Conservation (phyloP, 2,888 invertebrate species). For the Chloromyia formosa region DNA sequence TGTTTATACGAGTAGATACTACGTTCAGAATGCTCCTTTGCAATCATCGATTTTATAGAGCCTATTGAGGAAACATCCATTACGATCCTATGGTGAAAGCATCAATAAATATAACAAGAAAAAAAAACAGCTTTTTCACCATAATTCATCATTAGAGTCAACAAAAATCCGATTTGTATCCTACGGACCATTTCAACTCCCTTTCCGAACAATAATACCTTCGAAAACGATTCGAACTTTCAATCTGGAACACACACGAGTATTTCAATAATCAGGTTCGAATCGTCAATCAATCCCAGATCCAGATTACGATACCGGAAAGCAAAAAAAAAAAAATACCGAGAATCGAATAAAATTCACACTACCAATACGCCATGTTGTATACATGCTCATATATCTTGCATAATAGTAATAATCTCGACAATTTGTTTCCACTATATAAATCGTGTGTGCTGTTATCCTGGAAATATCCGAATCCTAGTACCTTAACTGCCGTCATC, state of each 20-base stretch:
- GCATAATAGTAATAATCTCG: slow-evolving; percentile 30
- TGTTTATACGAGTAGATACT: too few relatives aligned
- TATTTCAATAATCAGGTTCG: slow-evolving; percentile 35
- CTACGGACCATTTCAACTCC: background rate
- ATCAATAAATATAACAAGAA: too few relatives aligned
- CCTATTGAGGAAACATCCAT: too few relatives aligned
- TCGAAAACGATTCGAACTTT: slow-evolving; percentile 16
- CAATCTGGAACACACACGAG: slow-evolving; percentile 2
- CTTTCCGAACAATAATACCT: slow-evolving; percentile 3
- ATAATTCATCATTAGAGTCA: slow-evolving; percentile 4
- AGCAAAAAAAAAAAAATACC: too few relatives aligned
- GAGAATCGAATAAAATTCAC: background rate
- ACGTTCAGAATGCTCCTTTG: too few relatives aligned
- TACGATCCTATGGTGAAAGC: too few relatives aligned
- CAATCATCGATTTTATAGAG: too few relatives aligned
- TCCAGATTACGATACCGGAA: background rate
- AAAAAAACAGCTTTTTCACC: background rate
- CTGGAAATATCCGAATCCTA: slow-evolving; percentile 11
- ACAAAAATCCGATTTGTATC: slow-evolving; percentile 11
- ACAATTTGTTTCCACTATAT: slow-evolving; percentile 43
- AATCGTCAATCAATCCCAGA: slow-evolving; percentile 29
- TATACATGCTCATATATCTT: background rate
- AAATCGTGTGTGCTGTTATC: slow-evolving; percentile 39
- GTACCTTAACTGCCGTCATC: slow-evolving; percentile 26
- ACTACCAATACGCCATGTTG: background rate